phyloP scores from a whole-genome alignment of 2,888 invertebrate genomes.

The Drosophila villosipedis region DNA sequence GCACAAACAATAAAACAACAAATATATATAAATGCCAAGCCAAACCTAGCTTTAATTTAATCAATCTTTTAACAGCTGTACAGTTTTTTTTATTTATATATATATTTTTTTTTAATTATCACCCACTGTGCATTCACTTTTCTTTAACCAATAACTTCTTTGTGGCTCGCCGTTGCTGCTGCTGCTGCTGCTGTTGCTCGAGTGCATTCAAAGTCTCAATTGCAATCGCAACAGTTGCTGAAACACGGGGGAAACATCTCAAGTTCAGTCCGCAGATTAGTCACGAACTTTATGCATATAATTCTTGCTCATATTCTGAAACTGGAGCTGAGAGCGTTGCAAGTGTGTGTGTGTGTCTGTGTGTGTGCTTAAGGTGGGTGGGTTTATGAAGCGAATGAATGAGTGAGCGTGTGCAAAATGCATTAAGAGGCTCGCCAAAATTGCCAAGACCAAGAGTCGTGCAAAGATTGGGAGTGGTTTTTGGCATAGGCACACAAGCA shows the following conservation, averaged over 20 bases:
- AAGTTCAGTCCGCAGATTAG: slow-evolving; percentile 73
- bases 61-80: not conserved
- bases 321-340: slow-evolving; percentile 8
- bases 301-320: slow-evolving; percentile 57
- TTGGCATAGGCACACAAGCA: slow-evolving; percentile 29
- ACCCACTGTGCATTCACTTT: slow-evolving; percentile 60
- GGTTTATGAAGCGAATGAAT: slow-evolving; percentile 20
- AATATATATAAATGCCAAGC: not conserved
- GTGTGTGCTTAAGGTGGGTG: slow-evolving; percentile 51
- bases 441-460: slow-evolving; percentile 74
- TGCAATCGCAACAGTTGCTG: slow-evolving; percentile 51
- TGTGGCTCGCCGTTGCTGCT: not conserved
- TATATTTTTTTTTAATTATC: not conserved
- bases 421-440: slow-evolving; percentile 70
- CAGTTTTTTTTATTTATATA: not conserved
- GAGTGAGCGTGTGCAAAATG: slow-evolving; percentile 64
- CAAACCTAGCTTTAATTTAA: not conserved
- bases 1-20: not conserved
- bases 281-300: slow-evolving; percentile 78
- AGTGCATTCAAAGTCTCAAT: slow-evolving; percentile 60
- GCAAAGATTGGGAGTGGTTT: slow-evolving; percentile 79
- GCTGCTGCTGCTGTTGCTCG: slow-evolving; percentile 16
- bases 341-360: not conserved
- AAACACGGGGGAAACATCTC: slow-evolving; percentile 48
- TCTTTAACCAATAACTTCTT: slow-evolving; percentile 44